Base-by-base conservation (phyloP, 2,113 vertebrate genomes). In the Brevimyrus niger region DNA sequence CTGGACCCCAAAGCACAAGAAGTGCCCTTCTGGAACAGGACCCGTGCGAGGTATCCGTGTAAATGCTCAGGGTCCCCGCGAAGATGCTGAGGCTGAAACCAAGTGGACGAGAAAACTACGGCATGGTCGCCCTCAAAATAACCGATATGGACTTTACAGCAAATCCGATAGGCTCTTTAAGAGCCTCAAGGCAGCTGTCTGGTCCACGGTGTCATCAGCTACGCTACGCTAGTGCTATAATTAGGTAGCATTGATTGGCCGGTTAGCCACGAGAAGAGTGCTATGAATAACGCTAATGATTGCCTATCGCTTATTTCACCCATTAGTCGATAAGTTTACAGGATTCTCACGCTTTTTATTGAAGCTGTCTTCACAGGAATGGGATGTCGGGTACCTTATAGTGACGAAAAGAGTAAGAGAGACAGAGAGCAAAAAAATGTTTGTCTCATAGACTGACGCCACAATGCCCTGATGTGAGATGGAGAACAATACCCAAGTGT, bases 61-160 rank as follows among this genome's bases (percentile, higher is more conserved):
- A 61, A 61, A 9, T n/a, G 65, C 27, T 15, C 65, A 5, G 3
- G 27, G 23, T 17, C 31, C 31, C 65, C 4, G 11, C 3, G 31
- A 13, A 35, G 65, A 73, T 35, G 65, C 65, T 15, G 65, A 4
- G 10, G 65, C 65, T 35, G 10, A 73, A 73, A 3, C 31, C 27
- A 35, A 73, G 9, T 11, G 65, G 65, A 73, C 4, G 31, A 3
- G 31, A 88, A 35, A 17, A 44, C 4, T 55, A 69, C 87, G 88
- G 87, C 88, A 89, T 46, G 21, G 51, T 38, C 47, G n/a, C 76
- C 44, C 69, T 76, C 88, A 48, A 53, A 55, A 48, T 19, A 27
- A 42, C 69, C 47, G 88, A 89, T 88, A 82, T 76, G 58, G 89
- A 90, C 88, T 89, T 89, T 86, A 89, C 88, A 90, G 90, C 89